These are phyloP conservation scores for Drosophila oshimai DNA, from an alignment of 1,140 invertebrate genomes.

Conservation along the genomic window DNA sequence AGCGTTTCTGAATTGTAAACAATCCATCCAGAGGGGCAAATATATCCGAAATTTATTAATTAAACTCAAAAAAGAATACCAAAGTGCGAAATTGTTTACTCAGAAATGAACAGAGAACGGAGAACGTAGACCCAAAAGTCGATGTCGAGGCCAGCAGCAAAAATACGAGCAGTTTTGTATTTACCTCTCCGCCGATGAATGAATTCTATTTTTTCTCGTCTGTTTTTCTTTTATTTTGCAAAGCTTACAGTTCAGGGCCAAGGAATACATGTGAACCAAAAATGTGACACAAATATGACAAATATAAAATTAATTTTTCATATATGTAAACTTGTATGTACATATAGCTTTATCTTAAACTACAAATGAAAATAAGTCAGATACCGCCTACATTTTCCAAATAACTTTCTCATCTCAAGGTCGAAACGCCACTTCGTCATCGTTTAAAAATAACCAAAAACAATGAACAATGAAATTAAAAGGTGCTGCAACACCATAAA, in stretches of 20 bases:
- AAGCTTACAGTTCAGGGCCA: slow-evolving; percentile 52
- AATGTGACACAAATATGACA: slow-evolving; percentile 48
- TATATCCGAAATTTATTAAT: slow-evolving; percentile 57
- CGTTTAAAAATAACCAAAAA: slow-evolving; percentile 19
- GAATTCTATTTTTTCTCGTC: slow-evolving; percentile 20
- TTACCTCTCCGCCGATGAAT: slow-evolving; percentile 53
- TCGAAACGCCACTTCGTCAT: neutral
- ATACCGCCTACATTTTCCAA: slow-evolving; percentile 4
- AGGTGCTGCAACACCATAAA: slow-evolving; percentile 16
- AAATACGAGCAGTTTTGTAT: slow-evolving; percentile 55
- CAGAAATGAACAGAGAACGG: slow-evolving; percentile 1
- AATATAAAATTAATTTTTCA: slow-evolving; percentile 9
- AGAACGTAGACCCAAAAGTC: slow-evolving; percentile 3
- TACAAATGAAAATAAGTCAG: neutral
- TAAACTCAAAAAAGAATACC: slow-evolving; percentile 43
- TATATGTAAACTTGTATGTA: neutral
- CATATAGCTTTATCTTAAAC: too few relatives aligned
- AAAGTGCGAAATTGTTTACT: slow-evolving; percentile 60
- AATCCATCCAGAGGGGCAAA: slow-evolving; percentile 27
- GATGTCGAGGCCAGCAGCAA: slow-evolving; percentile 53
- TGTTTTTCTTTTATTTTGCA: slow-evolving; percentile 9
- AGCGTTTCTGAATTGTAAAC: slow-evolving; percentile 43
- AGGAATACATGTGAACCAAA: slow-evolving; percentile 32
- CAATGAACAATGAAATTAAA: slow-evolving; percentile 34
- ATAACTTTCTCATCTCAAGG: neutral